These are phyloP conservation scores for Lithophane ornitopus DNA, from an alignment of 2,888 invertebrate genomes.

Conservation along the genomic window DNA sequence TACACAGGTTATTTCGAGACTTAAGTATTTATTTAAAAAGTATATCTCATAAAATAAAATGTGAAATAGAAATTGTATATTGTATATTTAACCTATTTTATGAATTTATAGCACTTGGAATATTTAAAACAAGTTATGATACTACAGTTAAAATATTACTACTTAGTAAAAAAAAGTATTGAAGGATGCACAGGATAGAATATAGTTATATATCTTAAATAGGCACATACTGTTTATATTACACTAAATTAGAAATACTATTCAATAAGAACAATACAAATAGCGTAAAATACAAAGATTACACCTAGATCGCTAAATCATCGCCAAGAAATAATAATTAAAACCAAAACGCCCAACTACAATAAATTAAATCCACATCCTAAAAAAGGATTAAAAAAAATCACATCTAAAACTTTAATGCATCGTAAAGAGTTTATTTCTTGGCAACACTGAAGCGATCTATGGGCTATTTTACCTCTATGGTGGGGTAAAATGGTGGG, in stretches of 20 bases:
- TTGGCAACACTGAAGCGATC: constrained; percentile 45
- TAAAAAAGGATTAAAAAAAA: constrained; percentile 4
- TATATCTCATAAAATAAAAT: not conserved
- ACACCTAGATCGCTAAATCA: constrained; percentile 9
- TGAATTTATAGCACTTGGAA: constrained; percentile 27
- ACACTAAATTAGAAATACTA: constrained; percentile 44
- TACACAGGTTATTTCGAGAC: constrained; percentile 1
- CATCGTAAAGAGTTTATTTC: constrained; percentile 11
- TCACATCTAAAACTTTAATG: constrained; percentile 3
- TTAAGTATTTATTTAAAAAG: not conserved
- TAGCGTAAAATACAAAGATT: constrained; percentile 22
- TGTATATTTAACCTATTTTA: constrained; percentile 24
- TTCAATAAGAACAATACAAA: constrained; percentile 31
- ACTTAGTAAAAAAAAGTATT: constrained; percentile 9
- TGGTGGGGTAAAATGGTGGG: constrained; percentile 62
- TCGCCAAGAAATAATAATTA: constrained; percentile 30
- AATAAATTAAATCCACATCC: constrained; percentile 37
- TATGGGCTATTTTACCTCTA: constrained; percentile 43
- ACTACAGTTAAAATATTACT: constrained; percentile 19
- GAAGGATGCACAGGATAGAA: constrained; percentile 12
- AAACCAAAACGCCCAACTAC: constrained; percentile 14
- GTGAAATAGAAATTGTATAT: constrained; percentile 4
- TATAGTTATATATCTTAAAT: constrained; percentile 23
- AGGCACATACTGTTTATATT: constrained; percentile 50
- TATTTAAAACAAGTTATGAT: constrained; percentile 24